These are phyloP conservation scores for Cheilosia urbana DNA, from an alignment of 2,888 invertebrate species.

Conservation along the genomic window DNA sequence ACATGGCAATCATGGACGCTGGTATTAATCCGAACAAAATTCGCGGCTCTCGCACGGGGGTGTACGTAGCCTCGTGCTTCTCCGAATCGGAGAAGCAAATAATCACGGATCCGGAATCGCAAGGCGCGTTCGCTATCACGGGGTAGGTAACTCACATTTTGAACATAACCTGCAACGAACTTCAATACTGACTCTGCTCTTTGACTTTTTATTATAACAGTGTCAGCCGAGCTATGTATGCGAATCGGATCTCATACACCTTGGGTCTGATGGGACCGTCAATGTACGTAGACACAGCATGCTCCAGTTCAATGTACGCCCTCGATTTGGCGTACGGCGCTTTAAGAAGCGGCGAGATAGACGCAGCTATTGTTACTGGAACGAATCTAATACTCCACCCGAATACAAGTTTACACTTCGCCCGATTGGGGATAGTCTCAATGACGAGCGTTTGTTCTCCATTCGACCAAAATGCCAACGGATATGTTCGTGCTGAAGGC, in stretches of 20 bases:
- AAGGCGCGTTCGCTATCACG: conserved; percentile 79
- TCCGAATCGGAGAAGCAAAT: conserved; percentile 88
- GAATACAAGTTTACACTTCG: conserved; percentile 92
- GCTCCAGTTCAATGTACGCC: conserved; percentile 93
- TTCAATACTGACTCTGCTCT: not conserved
- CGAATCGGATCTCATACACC: conserved; percentile 93
- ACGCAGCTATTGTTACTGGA: conserved; percentile 93
- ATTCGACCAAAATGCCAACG: conserved; percentile 92
- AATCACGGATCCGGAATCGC: conserved; percentile 86
- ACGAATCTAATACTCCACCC: conserved; percentile 93
- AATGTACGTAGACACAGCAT: conserved; percentile 94
- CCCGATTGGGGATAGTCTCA: conserved; percentile 89
- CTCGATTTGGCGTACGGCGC: conserved; percentile 90
- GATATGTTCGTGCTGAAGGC: conserved; percentile 91
- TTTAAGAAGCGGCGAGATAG: conserved; percentile 90
- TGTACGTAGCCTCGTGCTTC: conserved; percentile 88
- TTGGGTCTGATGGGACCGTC: conserved; percentile 94
- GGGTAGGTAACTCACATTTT: conserved; percentile 72
- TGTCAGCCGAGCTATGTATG: conserved; percentile 91
- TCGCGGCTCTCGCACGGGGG: conserved; percentile 87
- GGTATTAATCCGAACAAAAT: conserved; percentile 87
- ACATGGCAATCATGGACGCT: conserved; percentile 90
- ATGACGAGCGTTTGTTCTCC: conserved; percentile 92
- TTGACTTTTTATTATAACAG: not conserved
- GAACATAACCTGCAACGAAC: not conserved